Conservation (phyloP, 2,113 vertebrate genomes). For the Laterallus jamaicensis region DNA sequence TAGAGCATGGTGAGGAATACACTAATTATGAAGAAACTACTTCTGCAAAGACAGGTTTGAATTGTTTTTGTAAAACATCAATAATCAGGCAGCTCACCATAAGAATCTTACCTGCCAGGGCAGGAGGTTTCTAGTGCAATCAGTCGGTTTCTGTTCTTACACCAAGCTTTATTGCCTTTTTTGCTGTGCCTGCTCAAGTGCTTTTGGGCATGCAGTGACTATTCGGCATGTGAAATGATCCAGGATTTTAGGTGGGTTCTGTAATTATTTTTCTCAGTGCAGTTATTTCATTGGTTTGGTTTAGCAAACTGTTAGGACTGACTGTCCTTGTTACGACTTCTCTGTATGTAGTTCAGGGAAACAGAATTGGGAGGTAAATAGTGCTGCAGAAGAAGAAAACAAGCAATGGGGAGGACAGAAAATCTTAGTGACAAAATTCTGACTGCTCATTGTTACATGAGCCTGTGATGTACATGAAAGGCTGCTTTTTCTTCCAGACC, state of each 20-base stretch:
- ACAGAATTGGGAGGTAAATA: background rate
- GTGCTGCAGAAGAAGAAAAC: background rate
- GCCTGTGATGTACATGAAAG: background rate
- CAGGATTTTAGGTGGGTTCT: background rate
- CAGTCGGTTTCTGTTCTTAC: background rate
- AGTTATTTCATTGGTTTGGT: background rate
- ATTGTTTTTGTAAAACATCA: background rate
- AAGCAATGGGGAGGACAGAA: rapidly evolving
- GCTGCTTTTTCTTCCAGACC: background rate
- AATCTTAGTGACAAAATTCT: background rate
- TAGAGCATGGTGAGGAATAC: background rate
- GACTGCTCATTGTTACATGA: background rate
- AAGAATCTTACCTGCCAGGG: background rate
- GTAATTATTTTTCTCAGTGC: background rate
- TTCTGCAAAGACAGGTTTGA: background rate
- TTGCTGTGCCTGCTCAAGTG: background rate
- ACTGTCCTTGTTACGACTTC: background rate
- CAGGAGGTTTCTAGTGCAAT: background rate
- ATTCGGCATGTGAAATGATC: background rate
- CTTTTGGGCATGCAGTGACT: background rate
- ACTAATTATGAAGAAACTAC: background rate
- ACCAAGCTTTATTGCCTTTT: background rate
- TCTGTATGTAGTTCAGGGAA: background rate
- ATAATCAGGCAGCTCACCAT: rapidly evolving
- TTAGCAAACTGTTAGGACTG: background rate